Evolutionary conservation across 1,140 invertebrate genomes (phyloP), one percentile per base, ranked within the genome.

Genomic region (Grapholita molesta): DNA sequence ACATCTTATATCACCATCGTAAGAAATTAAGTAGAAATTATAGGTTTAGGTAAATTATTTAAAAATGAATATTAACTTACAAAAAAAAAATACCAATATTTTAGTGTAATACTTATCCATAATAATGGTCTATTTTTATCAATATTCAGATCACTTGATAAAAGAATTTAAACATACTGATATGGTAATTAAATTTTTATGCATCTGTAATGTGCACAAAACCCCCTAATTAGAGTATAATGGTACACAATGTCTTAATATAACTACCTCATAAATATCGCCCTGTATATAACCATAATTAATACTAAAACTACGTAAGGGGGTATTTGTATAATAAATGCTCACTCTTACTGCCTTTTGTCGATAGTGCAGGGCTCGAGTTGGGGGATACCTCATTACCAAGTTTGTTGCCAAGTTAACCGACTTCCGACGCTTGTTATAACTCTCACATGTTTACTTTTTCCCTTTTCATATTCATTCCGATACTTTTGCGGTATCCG

Each of bases 401-500:
- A 48, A 48, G 42, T 48, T 48, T 48, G 42, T 48, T 48, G 42
- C 42, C 42, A 48, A 48, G 42, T 48, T 21, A 48, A 48, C 42
- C 42, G 42, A 48, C 42, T 48, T 48, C 42, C 42, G 18, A 21
- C 42, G 42, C 42, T 48, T 48, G 42, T 48, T 48, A 48, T 48
- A 48, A 48, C 42, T 48, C 42, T 7, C 42, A 48, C 42, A 48
- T 48, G 42, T 48, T 48, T 48, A 48, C 42, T 38, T 38, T 38
- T 48, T 21, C 42, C 42, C 42, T 48, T 48, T 48, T 48, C 42
- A 48, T 48, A 48, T 48, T 48, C 42, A 48, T 48, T 48, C 42
- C 42, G 42, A 48, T 48, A 48, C 15, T 48, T 21, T 6, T 42
- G n/a, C 38, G 35, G 35, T 11, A n/a, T 48, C 6, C 15, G 42